Base-by-base conservation (phyloP, 2,113 vertebrate genomes). In the Dasyprocta punctata region DNA sequence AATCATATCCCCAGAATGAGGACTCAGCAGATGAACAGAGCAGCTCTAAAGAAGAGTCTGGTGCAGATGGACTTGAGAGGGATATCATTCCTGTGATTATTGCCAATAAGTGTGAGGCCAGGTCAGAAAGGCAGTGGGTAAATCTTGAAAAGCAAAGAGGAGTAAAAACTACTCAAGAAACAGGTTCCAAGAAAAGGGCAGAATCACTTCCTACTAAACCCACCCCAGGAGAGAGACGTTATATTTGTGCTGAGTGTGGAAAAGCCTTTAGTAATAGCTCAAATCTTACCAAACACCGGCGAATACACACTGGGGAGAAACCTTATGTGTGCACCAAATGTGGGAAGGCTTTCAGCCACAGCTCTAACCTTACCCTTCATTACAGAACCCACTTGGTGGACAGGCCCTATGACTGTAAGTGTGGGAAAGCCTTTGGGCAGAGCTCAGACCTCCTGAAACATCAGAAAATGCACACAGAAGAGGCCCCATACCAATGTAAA, bases 301-400 rank as follows among this genome's bases (percentile, higher is more conserved):
- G 98, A 90, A 97, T 98, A 41, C 98, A 98, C 97, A 97, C 97
- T n/a, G 98, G 97, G 81, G 98, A 98, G 95, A 98, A 98, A 41
- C 98, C 96, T 0, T 98, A 98, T 3, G 95, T 97, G 2, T 98
- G 98, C 71, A 97, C 98, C 98, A 92, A 99, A 96, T 98, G 98
- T 78, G 98, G 98, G 58, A 98, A 98, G 47, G 96, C 98, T 33
- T 98, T 98, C 69, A 97, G 97, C 89, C 96, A 97, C 63, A 98
- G 97, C 60, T 97, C 98, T n/a, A 98, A 97, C 95, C 98, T 98
- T 17, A 98, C 97, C 77, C 97, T 98, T 11, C 98, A 98, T 63
- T 97, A 98, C 56, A 94, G 97, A 80, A 98, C 98, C 13, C 98
- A 98, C 82, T 93, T 98, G 56, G 98, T 98, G 17, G 98, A 98